These are phyloP conservation scores for Muntiacus muntjak DNA, from an alignment of 2,113 vertebrate species.

Conservation along the genomic window DNA sequence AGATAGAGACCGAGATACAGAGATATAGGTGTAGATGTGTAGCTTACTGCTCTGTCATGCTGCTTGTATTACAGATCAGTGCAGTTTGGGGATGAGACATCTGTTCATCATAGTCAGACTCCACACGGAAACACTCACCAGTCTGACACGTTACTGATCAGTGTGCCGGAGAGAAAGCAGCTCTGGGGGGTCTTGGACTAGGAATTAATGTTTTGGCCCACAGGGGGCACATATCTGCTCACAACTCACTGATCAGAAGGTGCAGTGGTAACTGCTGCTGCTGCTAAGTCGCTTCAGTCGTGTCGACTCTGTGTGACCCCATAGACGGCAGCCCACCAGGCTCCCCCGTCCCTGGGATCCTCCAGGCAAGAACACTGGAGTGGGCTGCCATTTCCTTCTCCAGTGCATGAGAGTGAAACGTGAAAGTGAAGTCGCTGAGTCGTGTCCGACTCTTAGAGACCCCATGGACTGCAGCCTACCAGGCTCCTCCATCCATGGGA, in stretches of 20 bases:
- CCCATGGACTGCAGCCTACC: no score
- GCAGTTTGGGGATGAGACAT: neutral
- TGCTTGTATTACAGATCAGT: neutral
- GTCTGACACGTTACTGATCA: neutral
- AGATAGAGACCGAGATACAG: neutral
- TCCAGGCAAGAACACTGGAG: neutral
- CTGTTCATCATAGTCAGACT: neutral
- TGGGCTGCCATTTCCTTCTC: neutral
- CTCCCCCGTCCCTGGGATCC: neutral
- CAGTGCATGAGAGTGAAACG: no score
- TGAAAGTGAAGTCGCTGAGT: no score
- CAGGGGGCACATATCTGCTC: neutral
- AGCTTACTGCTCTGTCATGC: neutral
- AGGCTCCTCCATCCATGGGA: no score
- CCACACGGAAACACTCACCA: neutral
- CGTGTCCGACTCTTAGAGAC: no score
- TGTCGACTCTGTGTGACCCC: rapidly evolving
- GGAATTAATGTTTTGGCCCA: neutral
- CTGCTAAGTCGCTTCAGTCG: neutral
- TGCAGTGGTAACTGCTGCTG: neutral
- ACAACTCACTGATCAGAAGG: neutral
- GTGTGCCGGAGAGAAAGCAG: neutral
- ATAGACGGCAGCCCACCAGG: neutral
- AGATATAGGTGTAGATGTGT: neutral
- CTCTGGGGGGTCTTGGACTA: neutral